Conservation (phyloP, 2,888 invertebrate species). For the Trissoscelio sp. region DNA sequence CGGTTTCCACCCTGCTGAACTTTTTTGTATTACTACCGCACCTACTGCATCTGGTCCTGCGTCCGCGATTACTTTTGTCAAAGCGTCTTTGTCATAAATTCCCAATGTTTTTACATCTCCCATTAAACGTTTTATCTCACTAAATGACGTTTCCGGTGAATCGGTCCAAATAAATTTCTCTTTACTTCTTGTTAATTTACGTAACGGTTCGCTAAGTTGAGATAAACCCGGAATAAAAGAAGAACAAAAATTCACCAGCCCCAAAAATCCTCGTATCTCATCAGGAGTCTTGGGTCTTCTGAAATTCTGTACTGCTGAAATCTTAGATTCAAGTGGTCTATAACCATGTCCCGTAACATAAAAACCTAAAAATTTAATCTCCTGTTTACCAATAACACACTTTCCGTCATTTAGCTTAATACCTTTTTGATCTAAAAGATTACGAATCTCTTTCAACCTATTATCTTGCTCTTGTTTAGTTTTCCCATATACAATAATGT, state of each 20-base stretch:
- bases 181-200: background rate
- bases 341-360: slow-evolving; percentile 58
- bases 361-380: slow-evolving; percentile 69
- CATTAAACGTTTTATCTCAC: background rate
- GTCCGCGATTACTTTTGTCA: slow-evolving; percentile 56
- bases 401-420: slow-evolving; percentile 65
- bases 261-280: slow-evolving; percentile 50
- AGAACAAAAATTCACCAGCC: slow-evolving; percentile 59
- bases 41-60: slow-evolving; percentile 5
- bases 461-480: slow-evolving; percentile 15
- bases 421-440: slow-evolving; percentile 36
- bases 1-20: slow-evolving; percentile 13
- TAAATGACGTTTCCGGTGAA: background rate
- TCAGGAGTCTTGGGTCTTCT: slow-evolving; percentile 23
- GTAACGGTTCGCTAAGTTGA: slow-evolving; percentile 65
- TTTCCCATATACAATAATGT: slow-evolving; percentile 17
- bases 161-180: background rate
- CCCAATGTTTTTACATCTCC: no score
- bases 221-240: slow-evolving; percentile 74
- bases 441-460: background rate
- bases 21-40: slow-evolving; percentile 70
- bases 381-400: slow-evolving; percentile 20
- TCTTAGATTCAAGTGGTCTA: slow-evolving; percentile 29
- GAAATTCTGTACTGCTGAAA: slow-evolving; percentile 33
- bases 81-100: background rate